Conservation (phyloP, 2,888 invertebrate genomes). For the Ormyrus thymus region DNA sequence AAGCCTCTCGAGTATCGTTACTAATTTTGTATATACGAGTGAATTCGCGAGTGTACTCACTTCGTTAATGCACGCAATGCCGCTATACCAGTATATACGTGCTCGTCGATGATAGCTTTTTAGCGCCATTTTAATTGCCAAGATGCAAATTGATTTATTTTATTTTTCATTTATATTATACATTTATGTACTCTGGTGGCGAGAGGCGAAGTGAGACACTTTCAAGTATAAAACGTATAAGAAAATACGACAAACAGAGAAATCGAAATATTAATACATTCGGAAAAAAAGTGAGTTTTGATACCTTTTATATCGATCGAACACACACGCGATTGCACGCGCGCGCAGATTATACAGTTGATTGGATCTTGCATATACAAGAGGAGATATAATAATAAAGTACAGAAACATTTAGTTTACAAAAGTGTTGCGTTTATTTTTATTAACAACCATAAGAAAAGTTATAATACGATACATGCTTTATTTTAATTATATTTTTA, state of each 20-base stretch:
- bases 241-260: conserved; percentile 19
- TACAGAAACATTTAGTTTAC: conserved; percentile 60
- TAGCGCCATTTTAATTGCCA: conserved; percentile 45
- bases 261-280: conserved; percentile 45
- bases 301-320: conserved; percentile 73
- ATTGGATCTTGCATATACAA: conserved; percentile 66
- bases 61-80: conserved; percentile 32
- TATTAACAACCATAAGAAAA: not conserved
- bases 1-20: conserved; percentile 51
- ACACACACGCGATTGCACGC: conserved; percentile 58
- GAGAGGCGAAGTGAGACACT: conserved; percentile 40
- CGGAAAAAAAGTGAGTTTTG: conserved; percentile 63
- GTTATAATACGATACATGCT: not conserved
- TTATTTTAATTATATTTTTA: not conserved
- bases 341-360: conserved; percentile 59
- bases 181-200: conserved; percentile 33
- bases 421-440: conserved; percentile 50
- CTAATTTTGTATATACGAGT: conserved; percentile 54
- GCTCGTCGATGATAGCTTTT: conserved; percentile 39
- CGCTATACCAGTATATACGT: conserved; percentile 18
- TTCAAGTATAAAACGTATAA: conserved; percentile 12
- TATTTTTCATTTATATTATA: conserved; percentile 34
- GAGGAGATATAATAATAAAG: conserved; percentile 65
- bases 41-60: conserved; percentile 45
- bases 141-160: conserved; percentile 24